These are phyloP conservation scores for Hermodice carunculata DNA, from an alignment of 2,888 invertebrate genomes.

Conservation along the genomic window DNA sequence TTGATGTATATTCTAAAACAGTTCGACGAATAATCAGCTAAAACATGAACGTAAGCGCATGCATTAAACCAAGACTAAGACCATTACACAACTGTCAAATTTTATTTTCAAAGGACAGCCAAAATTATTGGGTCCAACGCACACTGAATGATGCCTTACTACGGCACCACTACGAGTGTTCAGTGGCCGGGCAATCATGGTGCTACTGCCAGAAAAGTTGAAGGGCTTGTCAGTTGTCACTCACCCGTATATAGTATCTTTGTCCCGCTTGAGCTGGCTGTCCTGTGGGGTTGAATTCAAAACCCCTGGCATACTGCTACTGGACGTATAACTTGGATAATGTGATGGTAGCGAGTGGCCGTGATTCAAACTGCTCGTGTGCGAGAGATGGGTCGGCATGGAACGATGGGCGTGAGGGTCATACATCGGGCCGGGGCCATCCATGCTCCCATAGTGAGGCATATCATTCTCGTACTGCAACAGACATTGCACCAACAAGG, in stretches of 20 bases:
- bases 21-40: no score
- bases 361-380: constrained; percentile 7
- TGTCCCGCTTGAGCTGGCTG: constrained; percentile 45
- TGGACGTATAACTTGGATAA: constrained; percentile 12
- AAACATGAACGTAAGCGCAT: no score
- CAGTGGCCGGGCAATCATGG: no score
- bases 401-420: constrained; percentile 15
- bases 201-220: no score
- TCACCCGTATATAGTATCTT: constrained; percentile 45
- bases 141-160: no score
- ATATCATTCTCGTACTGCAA: constrained; percentile 36
- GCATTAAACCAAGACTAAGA: no score
- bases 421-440: constrained; percentile 20
- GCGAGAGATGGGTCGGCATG: constrained; percentile 16
- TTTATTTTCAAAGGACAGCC: no score
- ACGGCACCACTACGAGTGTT: no score
- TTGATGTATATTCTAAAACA: no score
- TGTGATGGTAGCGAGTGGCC: constrained; percentile 13
- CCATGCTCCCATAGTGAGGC: constrained; percentile 33
- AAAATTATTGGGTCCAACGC: no score
- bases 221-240: no score
- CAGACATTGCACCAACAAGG: background rate
- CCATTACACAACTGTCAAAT: no score
- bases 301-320: constrained; percentile 1
- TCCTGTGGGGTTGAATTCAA: constrained; percentile 28